phyloP scores from a whole-genome alignment of 2,113 vertebrate genomes.

The Cyprinodon variegatus region DNA sequence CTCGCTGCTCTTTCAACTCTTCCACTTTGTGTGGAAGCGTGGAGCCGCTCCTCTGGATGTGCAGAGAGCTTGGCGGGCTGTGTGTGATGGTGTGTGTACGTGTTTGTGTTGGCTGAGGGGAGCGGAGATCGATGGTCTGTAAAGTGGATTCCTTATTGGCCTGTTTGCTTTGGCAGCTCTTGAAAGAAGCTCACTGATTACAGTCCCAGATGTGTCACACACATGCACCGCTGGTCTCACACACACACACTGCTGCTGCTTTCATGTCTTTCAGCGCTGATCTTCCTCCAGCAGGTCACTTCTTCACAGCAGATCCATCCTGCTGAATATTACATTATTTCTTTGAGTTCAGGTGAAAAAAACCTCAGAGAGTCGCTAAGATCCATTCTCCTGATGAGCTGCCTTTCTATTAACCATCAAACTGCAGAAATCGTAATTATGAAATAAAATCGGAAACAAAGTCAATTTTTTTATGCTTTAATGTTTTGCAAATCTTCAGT shows the following conservation, averaged over 20 bases:
- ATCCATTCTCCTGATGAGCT: too few relatives aligned
- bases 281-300: constrained; percentile 62
- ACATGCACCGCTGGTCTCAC: constrained; percentile 86
- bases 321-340: neutral
- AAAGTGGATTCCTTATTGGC: constrained; percentile 99
- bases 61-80: constrained; percentile 4
- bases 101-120: constrained; percentile 87
- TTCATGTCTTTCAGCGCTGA: constrained; percentile 67
- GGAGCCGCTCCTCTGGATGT: constrained; percentile 19
- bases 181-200: constrained; percentile 96
- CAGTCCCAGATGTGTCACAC: constrained; percentile 96
- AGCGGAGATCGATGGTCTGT: constrained; percentile 97
- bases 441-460: too few relatives aligned
- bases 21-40: constrained; percentile 1
- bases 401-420: too few relatives aligned
- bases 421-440: too few relatives aligned
- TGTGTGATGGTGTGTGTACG: constrained; percentile 22
- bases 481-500: too few relatives aligned
- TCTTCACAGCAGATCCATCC: constrained; percentile 34
- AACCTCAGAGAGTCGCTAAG: neutral
- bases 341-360: neutral
- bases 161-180: constrained; percentile 99
- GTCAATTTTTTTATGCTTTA: too few relatives aligned
- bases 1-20: constrained; percentile 4
- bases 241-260: constrained; percentile 84